Conservation (phyloP, 2,888 invertebrate genomes). For the Lomographa bimaculata region DNA sequence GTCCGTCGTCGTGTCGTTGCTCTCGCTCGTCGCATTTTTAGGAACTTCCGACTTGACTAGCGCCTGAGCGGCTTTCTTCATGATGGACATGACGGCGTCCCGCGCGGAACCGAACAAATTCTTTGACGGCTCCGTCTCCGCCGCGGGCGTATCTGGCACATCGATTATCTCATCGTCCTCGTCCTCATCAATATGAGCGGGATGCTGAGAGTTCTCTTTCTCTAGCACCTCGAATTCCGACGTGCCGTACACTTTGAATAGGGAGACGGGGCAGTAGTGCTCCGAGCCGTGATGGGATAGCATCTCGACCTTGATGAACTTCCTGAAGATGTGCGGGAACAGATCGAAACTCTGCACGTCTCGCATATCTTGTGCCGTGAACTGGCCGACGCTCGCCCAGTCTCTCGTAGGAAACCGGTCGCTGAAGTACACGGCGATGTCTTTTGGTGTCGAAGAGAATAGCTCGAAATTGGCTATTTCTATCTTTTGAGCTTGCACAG, state of each 20-base stretch:
- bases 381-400: slow-evolving; percentile 95
- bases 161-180: slow-evolving; percentile 87
- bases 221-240: slow-evolving; percentile 96
- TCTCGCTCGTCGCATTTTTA: slow-evolving; percentile 82
- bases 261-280: slow-evolving; percentile 98
- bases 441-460: slow-evolving; percentile 98
- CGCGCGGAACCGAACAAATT: slow-evolving; percentile 94
- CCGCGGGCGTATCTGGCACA: slow-evolving; percentile 72
- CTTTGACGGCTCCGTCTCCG: slow-evolving; percentile 82
- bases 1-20: slow-evolving; percentile 70
- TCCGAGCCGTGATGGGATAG: slow-evolving; percentile 97
- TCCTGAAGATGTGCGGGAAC: slow-evolving; percentile 92
- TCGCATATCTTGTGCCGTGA: slow-evolving; percentile 93
- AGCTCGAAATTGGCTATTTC: slow-evolving; percentile 99
- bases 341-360: slow-evolving; percentile 94
- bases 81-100: slow-evolving; percentile 95
- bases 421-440: slow-evolving; percentile 93
- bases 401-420: slow-evolving; percentile 96
- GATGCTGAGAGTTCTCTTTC: slow-evolving; percentile 89
- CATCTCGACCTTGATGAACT: slow-evolving; percentile 95
- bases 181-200: slow-evolving; percentile 86
- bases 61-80: slow-evolving; percentile 95
- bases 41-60: slow-evolving; percentile 88
- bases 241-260: slow-evolving; percentile 96
- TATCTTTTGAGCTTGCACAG: slow-evolving; percentile 96